These are phyloP conservation scores for Erpornis zantholeuca DNA, from an alignment of 2,113 vertebrate species.

Conservation along the genomic window DNA sequence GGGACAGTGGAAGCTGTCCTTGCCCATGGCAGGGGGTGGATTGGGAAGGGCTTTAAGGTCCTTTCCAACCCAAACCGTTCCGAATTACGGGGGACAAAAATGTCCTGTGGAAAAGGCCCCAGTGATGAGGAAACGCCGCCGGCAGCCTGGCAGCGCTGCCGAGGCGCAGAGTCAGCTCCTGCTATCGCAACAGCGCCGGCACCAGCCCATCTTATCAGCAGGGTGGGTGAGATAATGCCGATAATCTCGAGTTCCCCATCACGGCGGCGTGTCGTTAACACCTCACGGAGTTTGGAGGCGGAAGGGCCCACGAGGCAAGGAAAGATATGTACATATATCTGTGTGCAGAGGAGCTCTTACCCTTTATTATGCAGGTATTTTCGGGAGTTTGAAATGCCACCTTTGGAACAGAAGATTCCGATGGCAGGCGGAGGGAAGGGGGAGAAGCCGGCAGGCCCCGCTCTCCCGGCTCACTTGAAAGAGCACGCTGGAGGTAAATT, in stretches of 20 bases:
- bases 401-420: neutral
- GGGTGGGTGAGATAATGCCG: neutral
- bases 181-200: neutral
- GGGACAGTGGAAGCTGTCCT: accelerated
- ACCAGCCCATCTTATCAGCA: neutral
- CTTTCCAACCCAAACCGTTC: neutral
- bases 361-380: slow-evolving; percentile 44
- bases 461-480: neutral
- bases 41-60: accelerated
- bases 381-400: neutral
- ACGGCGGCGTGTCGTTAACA: neutral
- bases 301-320: neutral
- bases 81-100: neutral
- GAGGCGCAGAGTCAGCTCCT: neutral
- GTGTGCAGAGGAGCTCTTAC: neutral
- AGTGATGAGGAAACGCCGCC: neutral
- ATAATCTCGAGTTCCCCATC: neutral
- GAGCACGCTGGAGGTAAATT: neutral
- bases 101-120: neutral
- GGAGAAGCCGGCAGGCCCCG: neutral
- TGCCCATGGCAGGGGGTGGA: no score
- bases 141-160: neutral
- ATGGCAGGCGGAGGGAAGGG: neutral
- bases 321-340: neutral
- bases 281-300: neutral